Percentiles rank a stretch among this genome's conserved stretches.
phyloP scores from a whole-genome alignment of 2,113 vertebrate species.

The Sebastes schlegelii region DNA sequence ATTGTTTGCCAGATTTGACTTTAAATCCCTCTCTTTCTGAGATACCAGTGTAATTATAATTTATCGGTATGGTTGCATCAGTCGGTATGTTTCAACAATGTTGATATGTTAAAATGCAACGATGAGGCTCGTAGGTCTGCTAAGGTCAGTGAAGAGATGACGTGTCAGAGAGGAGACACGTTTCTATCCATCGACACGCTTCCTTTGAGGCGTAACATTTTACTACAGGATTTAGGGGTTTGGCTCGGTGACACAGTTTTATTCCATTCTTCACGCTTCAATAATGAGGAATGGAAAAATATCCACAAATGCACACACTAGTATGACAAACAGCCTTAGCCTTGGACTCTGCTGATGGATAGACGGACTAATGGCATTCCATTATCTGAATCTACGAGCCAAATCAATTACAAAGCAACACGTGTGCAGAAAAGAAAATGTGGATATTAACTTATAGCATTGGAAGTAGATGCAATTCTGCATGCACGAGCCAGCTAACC shows the following conservation, averaged over 20 bases:
- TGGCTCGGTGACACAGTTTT: conserved; percentile 39
- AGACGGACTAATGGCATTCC: conserved; percentile 44
- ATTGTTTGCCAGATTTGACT: conserved; percentile 65
- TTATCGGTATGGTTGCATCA: conserved; percentile 30
- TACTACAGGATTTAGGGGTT: conserved; percentile 32
- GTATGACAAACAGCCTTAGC: conserved; percentile 21
- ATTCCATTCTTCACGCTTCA: conserved; percentile 26
- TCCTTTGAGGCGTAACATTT: conserved; percentile 39
- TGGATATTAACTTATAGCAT: conserved; percentile 26
- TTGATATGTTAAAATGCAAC: not conserved
- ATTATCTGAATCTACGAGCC: conserved; percentile 49
- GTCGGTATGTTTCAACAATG: conserved; percentile 1
- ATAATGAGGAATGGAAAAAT: conserved; percentile 39
- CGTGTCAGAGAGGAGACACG: not conserved
- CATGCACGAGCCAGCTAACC: conserved; percentile 29
- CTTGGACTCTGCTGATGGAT: conserved; percentile 53
- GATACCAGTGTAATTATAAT: conserved; percentile 53
- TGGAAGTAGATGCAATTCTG: conserved; percentile 44
- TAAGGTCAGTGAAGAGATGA: conserved; percentile 31
- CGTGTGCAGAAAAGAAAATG: conserved; percentile 12
- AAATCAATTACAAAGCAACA: conserved; percentile 49
- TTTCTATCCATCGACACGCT: conserved; percentile 1
- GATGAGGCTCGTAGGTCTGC: not conserved
- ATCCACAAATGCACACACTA: conserved; percentile 27
- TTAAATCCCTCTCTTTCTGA: conserved; percentile 64